Conservation (phyloP, 2,797 vertebrate species). For the Bryconaethiops microstoma region DNA sequence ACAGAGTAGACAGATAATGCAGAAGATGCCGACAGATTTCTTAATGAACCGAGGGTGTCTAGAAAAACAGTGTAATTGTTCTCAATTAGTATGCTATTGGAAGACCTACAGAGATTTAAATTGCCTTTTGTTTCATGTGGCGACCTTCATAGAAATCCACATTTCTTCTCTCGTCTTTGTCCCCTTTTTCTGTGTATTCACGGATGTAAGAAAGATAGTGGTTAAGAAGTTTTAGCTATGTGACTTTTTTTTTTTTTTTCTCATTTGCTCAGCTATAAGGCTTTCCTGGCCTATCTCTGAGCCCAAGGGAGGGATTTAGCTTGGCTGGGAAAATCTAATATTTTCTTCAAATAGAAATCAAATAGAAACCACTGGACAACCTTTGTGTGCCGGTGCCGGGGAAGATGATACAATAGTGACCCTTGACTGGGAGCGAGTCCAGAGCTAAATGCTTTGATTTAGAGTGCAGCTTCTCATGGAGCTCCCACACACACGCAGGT, state of each 20-base stretch:
- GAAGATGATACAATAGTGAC: slow-evolving; percentile 54
- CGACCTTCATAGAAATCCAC: slow-evolving; percentile 48
- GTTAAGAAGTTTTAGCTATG: slow-evolving; percentile 62
- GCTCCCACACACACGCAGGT: slow-evolving; percentile 13
- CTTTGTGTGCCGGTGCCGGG: slow-evolving; percentile 53
- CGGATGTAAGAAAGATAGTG: slow-evolving; percentile 58
- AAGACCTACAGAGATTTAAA: slow-evolving; percentile 41
- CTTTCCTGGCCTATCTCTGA: slow-evolving; percentile 60
- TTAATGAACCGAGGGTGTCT: slow-evolving; percentile 39
- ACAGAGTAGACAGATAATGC: slow-evolving; percentile 45
- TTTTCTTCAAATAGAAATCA: slow-evolving; percentile 67
- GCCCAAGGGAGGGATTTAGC: slow-evolving; percentile 67
- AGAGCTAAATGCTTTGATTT: slow-evolving; percentile 60
- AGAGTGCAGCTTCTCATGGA: slow-evolving; percentile 40
- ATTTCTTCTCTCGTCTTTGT: slow-evolving; percentile 37
- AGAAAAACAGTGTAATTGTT: slow-evolving; percentile 50
- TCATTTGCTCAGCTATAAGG: slow-evolving; percentile 58
- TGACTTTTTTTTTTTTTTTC: slow-evolving; percentile 62
- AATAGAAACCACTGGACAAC: slow-evolving; percentile 61
- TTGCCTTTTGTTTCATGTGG: slow-evolving; percentile 50
- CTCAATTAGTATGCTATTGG: slow-evolving; percentile 53
- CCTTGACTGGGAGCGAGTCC: slow-evolving; percentile 47
- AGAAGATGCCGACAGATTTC: slow-evolving; percentile 42
- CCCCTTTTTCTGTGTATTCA: slow-evolving; percentile 39
- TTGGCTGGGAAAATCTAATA: slow-evolving; percentile 58